Evolutionary conservation across 2,797 vertebrate species (phyloP).

Genomic region (Lycodopsis pacificus): DNA sequence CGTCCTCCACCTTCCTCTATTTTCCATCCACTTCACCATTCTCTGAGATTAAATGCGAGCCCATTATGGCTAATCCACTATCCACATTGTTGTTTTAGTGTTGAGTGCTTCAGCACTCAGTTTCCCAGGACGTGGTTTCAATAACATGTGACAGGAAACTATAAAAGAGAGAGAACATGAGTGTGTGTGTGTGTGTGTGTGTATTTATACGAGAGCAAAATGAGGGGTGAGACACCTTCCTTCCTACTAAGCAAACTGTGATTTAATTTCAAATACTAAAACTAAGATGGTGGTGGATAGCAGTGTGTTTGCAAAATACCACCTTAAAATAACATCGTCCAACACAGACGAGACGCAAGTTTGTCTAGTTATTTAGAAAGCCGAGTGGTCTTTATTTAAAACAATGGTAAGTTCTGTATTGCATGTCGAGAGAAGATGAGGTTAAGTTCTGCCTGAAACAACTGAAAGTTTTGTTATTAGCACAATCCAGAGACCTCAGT

Average conservation of each 20-base stretch:
- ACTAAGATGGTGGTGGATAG: neutral
- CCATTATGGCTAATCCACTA: slow-evolving; percentile 38
- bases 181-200: neutral
- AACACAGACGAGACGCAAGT: neutral
- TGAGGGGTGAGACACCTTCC: neutral
- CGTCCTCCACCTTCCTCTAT: neutral
- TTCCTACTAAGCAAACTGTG: neutral
- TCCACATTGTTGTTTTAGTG: slow-evolving; percentile 32
- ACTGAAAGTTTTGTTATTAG: neutral
- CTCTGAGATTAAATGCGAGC: slow-evolving; percentile 34
- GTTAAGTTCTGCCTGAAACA: neutral
- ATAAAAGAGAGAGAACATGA: neutral
- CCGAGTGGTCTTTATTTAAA: neutral
- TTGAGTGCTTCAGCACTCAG: slow-evolving; percentile 4
- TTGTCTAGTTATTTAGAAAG: neutral
- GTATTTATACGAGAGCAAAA: neutral
- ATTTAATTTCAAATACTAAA: neutral
- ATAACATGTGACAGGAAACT: slow-evolving; percentile 14
- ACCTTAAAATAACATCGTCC: neutral
- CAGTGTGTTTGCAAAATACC: neutral
- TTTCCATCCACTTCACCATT: slow-evolving; percentile 16
- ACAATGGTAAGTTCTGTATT: neutral
- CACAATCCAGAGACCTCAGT: neutral
- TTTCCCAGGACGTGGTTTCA: slow-evolving; percentile 13
- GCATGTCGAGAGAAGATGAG: too few relatives aligned